Conservation (phyloP, 2,797 vertebrate species). For the Silurus lanzhouensis region DNA sequence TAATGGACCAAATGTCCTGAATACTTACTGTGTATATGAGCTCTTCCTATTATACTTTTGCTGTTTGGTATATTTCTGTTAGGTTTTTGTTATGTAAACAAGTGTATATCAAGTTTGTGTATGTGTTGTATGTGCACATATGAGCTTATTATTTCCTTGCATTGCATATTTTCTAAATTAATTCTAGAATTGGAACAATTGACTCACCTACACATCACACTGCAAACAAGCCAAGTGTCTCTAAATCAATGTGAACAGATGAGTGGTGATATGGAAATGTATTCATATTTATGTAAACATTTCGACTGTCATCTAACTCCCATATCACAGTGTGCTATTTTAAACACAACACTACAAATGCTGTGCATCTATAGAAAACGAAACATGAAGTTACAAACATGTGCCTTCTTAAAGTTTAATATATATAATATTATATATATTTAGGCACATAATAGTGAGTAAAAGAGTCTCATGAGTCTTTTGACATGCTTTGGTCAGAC, state of each 20-base stretch:
- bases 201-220: not conserved
- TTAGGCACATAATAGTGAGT: no score
- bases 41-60: no score
- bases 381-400: not conserved
- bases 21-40: not conserved
- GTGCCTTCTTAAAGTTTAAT: not conserved
- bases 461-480: not conserved
- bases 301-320: not conserved
- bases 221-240: not conserved
- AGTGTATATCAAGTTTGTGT: not conserved
- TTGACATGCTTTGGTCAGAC: not conserved
- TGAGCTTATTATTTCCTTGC: not conserved
- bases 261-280: slow-evolving; percentile 19
- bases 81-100: not conserved
- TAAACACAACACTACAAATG: not conserved
- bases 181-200: not conserved
- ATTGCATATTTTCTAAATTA: not conserved
- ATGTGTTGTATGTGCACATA: not conserved
- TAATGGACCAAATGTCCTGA: not conserved
- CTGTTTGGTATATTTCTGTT: not conserved
- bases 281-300: slow-evolving; percentile 24
- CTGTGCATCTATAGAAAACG: not conserved
- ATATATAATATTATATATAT: not conserved
- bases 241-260: not conserved
- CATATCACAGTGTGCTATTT: not conserved